Percentiles rank a stretch among this genome's conserved stretches.
Conservation (phyloP, 2,797 vertebrate genomes). For the Podarcis lilfordi region DNA sequence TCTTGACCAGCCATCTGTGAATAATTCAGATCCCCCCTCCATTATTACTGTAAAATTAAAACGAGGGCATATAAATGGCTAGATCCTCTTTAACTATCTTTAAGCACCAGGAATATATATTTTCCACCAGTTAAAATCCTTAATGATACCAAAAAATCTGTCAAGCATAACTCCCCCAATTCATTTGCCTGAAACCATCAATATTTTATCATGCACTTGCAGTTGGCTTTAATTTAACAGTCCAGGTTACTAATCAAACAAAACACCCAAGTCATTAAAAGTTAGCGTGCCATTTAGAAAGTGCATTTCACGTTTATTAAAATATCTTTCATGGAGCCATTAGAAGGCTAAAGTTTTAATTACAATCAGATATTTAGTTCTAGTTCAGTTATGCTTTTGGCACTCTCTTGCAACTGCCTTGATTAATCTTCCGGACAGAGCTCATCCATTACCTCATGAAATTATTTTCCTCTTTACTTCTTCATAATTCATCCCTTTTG, state of each 20-base stretch:
- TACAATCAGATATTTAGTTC: conserved; percentile 87
- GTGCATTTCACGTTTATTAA: conserved; percentile 87
- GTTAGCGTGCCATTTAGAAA: conserved; percentile 87
- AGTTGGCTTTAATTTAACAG: conserved; percentile 88
- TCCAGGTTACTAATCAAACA: conserved; percentile 88
- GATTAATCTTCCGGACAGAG: conserved; percentile 84
- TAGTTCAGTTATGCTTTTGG: conserved; percentile 81
- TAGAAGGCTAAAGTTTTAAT: conserved; percentile 87
- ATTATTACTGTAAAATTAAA: conserved; percentile 86
- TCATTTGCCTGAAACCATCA: conserved; percentile 86
- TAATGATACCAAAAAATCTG: conserved; percentile 85
- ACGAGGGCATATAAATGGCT: conserved; percentile 80
- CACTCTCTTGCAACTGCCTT: conserved; percentile 78
- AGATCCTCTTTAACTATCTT: conserved; percentile 84
- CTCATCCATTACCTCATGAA: conserved; percentile 83
- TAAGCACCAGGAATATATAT: conserved; percentile 85
- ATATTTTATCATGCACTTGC: conserved; percentile 86
- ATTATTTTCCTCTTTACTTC: conserved; percentile 84
- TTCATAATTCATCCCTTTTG: conserved; percentile 79
- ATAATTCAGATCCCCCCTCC: conserved; percentile 80
- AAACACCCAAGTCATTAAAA: conserved; percentile 88
- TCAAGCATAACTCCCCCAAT: conserved; percentile 84
- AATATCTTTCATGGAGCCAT: conserved; percentile 86
- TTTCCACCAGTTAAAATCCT: conserved; percentile 86
- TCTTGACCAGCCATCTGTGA: conserved; percentile 85